Conservation (phyloP, 1,140 invertebrate species). For the Adelges cooleyi region DNA sequence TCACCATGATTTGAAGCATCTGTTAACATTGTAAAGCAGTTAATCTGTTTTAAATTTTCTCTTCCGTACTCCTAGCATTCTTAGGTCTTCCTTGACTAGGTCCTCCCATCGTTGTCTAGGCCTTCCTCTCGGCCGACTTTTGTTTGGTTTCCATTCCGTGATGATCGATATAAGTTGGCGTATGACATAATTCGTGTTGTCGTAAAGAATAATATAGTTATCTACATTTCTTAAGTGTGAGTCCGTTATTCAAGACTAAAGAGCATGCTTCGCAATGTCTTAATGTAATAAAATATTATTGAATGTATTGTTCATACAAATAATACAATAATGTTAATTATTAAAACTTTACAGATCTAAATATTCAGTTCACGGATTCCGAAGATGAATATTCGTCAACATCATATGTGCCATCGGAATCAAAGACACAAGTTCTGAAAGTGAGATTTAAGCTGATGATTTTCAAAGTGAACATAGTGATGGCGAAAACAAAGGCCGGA, state of each 20-base stretch:
- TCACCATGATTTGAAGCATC: conserved; percentile 34
- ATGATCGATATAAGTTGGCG: no score
- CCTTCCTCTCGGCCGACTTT: no score
- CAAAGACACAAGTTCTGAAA: conserved; percentile 1
- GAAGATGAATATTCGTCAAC: neutral
- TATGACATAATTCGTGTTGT: no score
- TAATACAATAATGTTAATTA: conserved; percentile 11
- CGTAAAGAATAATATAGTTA: no score
- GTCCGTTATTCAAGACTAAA: no score
- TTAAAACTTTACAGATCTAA: conserved; percentile 8
- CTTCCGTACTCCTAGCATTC: no score
- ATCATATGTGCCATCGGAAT: neutral
- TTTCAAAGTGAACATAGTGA: neutral
- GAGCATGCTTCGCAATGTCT: neutral
- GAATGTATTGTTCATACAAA: conserved; percentile 4
- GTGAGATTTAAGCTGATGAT: conserved; percentile 11
- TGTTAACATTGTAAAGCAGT: conserved; percentile 32
- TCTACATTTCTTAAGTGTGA: no score
- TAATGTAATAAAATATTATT: neutral
- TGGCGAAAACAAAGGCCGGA: neutral
- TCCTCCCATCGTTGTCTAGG: no score
- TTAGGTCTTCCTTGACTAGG: no score
- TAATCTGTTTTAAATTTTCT: conserved; percentile 30
- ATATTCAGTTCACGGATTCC: neutral
- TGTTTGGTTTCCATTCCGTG: no score